Evolutionary conservation across 1,140 invertebrate species (phyloP).

Genomic region (Scaptomyza pallida): DNA sequence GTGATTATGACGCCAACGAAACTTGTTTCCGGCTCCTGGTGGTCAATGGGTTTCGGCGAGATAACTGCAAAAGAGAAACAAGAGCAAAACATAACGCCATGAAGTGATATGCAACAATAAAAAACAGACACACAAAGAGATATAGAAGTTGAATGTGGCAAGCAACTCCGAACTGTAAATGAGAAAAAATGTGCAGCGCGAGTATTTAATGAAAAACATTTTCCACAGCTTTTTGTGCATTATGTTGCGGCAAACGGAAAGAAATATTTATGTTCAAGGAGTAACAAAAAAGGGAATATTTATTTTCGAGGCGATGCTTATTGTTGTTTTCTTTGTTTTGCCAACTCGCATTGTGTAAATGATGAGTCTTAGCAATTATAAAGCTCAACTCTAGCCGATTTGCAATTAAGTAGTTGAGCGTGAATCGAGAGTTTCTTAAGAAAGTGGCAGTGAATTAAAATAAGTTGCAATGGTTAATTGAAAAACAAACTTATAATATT

Average conservation of each 20-base stretch:
- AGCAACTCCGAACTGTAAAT: background rate
- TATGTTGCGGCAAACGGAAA: conserved; percentile 14
- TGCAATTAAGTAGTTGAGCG: too few relatives aligned
- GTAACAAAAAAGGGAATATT: background rate
- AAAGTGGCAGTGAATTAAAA: background rate
- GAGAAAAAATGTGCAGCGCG: conserved; percentile 18
- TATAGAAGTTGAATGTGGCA: background rate
- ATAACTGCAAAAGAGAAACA: conserved; percentile 60
- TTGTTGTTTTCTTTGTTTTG: conserved; percentile 46
- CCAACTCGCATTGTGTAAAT: conserved; percentile 27
- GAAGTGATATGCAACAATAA: conserved; percentile 16
- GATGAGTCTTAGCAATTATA: conserved; percentile 21
- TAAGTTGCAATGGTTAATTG: too few relatives aligned
- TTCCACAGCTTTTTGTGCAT: conserved; percentile 4
- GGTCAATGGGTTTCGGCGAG: conserved; percentile 82
- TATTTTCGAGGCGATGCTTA: conserved; percentile 14
- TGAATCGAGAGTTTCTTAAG: too few relatives aligned
- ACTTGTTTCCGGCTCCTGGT: conserved; percentile 86
- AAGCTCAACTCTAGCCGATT: background rate
- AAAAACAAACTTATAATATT: too few relatives aligned
- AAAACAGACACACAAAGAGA: background rate
- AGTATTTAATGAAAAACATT: conserved; percentile 34
- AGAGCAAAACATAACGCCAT: conserved; percentile 12
- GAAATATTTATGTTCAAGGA: conserved; percentile 8
- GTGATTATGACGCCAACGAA: conserved; percentile 91